Conservation (phyloP, 2,888 invertebrate species). For the Temnothorax rugatulus region DNA sequence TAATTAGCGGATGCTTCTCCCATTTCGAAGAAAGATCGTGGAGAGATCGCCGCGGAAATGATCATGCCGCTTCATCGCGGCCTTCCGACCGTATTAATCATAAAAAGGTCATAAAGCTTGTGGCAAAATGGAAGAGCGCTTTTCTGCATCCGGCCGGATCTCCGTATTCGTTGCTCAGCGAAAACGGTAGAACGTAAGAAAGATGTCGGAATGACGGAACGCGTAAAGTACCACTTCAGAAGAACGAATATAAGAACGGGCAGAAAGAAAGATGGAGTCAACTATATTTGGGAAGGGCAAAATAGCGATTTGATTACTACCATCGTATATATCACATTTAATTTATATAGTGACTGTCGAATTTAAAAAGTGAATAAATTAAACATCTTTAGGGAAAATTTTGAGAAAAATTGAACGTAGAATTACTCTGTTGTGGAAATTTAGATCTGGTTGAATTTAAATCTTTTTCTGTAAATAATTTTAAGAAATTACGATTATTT, state of each 20-base stretch:
- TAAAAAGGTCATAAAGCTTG: slow-evolving; percentile 66
- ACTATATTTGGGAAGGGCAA: neutral
- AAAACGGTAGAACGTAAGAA: neutral
- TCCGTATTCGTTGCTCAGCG: slow-evolving; percentile 26
- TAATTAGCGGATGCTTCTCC: slow-evolving; percentile 59
- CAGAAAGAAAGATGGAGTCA: neutral
- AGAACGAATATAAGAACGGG: neutral
- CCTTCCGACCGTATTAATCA: slow-evolving; percentile 61
- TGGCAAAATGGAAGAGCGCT: slow-evolving; percentile 56
- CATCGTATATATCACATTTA: neutral
- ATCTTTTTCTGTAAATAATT: too few relatives aligned
- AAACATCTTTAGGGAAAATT: neutral
- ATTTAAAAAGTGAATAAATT: neutral
- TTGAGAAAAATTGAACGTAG: neutral
- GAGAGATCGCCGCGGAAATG: slow-evolving; percentile 30
- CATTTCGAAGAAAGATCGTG: slow-evolving; percentile 60
- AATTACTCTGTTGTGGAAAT: neutral
- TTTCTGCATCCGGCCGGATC: slow-evolving; percentile 20
- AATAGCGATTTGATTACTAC: neutral
- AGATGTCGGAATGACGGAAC: neutral
- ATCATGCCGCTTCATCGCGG: slow-evolving; percentile 35
- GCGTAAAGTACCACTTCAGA: neutral
- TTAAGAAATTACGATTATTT: neutral
- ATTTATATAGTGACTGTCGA: neutral
- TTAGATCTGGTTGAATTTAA: too few relatives aligned